Conservation (phyloP, 1,140 invertebrate genomes). For the Sycophaga agraensis region DNA sequence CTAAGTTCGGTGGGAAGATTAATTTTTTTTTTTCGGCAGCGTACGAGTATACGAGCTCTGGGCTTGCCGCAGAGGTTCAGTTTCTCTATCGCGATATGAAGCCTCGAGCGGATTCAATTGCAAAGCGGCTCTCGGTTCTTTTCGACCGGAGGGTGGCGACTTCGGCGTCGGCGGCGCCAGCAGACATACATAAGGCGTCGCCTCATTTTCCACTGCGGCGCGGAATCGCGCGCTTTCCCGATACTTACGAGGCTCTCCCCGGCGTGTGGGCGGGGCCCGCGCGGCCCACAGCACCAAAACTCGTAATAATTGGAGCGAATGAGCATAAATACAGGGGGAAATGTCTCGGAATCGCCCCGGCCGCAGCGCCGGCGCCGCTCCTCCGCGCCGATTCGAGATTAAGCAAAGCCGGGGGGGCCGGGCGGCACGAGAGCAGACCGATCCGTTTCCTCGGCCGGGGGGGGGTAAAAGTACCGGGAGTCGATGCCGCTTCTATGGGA, state of each 20-base stretch:
- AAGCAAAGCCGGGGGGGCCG: background rate
- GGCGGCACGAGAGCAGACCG: background rate
- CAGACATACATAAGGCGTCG: constrained; percentile 19
- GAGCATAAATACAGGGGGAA: constrained; percentile 30
- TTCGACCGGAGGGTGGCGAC: no score
- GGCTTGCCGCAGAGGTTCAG: no score
- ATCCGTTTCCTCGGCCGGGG: no score
- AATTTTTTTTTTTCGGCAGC: no score
- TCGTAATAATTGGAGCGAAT: constrained; percentile 31
- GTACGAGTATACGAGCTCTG: no score
- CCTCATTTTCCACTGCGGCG: constrained; percentile 17
- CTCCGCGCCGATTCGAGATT: constrained; percentile 11
- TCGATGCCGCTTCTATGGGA: background rate
- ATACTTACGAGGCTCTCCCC: constrained; percentile 24
- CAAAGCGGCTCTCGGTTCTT: background rate
- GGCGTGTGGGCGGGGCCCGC: background rate
- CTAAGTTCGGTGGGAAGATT: no score
- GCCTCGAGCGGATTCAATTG: constrained; percentile 20
- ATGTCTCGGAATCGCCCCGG: constrained; percentile 28
- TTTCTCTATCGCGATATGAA: no score
- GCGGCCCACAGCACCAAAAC: background rate
- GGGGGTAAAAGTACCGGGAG: constrained; percentile 6
- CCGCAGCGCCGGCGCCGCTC: background rate
- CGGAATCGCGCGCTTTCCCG: constrained; percentile 12
- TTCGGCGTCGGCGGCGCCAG: background rate